Base-by-base conservation (phyloP, 2,888 invertebrate genomes). In the Calephelis perditalis region DNA sequence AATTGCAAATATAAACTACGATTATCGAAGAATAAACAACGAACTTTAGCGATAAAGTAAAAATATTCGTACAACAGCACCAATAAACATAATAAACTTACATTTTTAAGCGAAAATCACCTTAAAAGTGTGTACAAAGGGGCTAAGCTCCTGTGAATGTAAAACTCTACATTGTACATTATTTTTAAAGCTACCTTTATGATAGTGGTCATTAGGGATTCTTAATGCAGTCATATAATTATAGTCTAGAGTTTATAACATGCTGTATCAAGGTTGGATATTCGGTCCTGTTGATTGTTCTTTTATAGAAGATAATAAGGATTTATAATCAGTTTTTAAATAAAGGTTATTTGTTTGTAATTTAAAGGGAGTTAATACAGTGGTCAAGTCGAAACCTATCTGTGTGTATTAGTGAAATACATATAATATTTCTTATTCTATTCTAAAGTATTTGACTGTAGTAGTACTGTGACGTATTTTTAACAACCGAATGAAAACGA, bases 161-260 rank as follows among this genome's bases (percentile, higher is more conserved):
- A 26, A 52, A 52, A 8, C 5, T 10, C 15, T 52, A 52, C 49
- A 52, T 52, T 52, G 49, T 52, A 35, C 15, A 52, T 52, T 52
- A 52, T 66, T 66, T 63, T 65, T 64, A 61, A 63, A 62, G 63
- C 63, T 61, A 63, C 60, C 61, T 66, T 67, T 67, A 67, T 62
- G 61, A 62, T 59, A 62, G 59, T 60, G 63, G 60, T 66, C 66
- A 66, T 67, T 67, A 66, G 64, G 61, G 59, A 54, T 62, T 67
- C 64, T 67, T 66, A 67, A 67, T 68, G 62, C 61, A 66, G 62
- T 63, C 63, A 59, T 66, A 69, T 69, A 68, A 69, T 67, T 69
- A 68, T 62, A 67, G 65, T 62, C 65, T 60, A 64, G 61, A 59
- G 60, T 64, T 69, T 69, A 70, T 62, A 64, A 63, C 67, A 60